These are phyloP conservation scores for Raillietiella orientalis DNA, from an alignment of 2,888 invertebrate genomes.

Conservation along the genomic window DNA sequence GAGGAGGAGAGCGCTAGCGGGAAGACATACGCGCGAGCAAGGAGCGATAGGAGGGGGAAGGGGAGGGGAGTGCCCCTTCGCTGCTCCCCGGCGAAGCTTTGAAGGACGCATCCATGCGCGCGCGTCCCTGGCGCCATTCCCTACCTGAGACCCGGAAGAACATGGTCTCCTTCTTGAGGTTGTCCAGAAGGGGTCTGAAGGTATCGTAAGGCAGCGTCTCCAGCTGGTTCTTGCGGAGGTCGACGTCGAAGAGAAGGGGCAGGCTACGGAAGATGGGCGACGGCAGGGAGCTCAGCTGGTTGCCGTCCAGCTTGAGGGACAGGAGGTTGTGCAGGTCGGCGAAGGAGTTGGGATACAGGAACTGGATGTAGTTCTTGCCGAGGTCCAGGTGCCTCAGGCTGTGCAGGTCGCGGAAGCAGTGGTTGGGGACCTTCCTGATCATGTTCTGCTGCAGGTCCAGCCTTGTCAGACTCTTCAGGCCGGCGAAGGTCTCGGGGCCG, in stretches of 20 bases:
- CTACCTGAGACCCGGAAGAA: conserved; percentile 43
- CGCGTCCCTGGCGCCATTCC: too few species aligned
- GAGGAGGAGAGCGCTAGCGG: too few species aligned
- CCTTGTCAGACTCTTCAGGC: conserved; percentile 32
- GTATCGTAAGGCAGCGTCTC: conserved; percentile 41
- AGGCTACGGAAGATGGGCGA: conserved; percentile 37
- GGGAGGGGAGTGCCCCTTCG: too few species aligned
- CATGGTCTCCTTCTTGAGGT: conserved; percentile 35
- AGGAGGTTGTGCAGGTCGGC: conserved; percentile 35
- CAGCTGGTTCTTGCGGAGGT: conserved; percentile 39
- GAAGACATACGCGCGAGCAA: too few species aligned
- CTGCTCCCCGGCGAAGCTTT: too few species aligned
- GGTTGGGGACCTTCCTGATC: conserved; percentile 39
- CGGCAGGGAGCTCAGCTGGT: conserved; percentile 33
- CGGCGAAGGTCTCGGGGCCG: conserved; percentile 40
- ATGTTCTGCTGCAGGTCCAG: conserved; percentile 38
- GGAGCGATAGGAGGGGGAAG: too few species aligned
- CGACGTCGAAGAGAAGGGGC: conserved; percentile 31
- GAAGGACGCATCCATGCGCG: too few species aligned
- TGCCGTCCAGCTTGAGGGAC: conserved; percentile 36
- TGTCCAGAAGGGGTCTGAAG: conserved; percentile 37
- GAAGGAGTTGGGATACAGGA: conserved; percentile 39
- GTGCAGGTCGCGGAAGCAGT: conserved; percentile 43
- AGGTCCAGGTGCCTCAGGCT: conserved; percentile 33
- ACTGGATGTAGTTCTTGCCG: conserved; percentile 19